These are phyloP conservation scores for Chitala chitala DNA, from an alignment of 2,113 vertebrate genomes.

Conservation along the genomic window DNA sequence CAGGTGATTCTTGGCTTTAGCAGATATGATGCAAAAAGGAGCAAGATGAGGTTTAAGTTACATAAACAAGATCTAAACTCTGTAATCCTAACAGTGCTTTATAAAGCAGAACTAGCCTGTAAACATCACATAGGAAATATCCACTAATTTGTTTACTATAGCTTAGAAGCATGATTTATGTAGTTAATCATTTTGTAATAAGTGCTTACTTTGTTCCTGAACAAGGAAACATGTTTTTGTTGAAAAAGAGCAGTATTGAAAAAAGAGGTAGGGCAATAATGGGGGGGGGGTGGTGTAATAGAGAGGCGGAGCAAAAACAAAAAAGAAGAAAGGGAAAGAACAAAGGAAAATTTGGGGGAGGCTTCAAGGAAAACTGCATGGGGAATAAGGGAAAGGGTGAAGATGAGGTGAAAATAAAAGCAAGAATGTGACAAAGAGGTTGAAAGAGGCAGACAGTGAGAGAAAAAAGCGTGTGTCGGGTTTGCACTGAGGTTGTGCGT, in stretches of 20 bases:
- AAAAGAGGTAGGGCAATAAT: neutral
- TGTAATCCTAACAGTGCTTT: neutral
- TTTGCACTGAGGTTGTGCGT: too few species aligned
- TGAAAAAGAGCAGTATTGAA: neutral
- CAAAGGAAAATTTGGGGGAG: conserved; percentile 21
- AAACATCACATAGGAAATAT: neutral
- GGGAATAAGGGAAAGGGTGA: neutral
- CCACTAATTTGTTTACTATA: neutral
- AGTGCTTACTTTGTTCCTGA: neutral
- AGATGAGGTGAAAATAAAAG: neutral
- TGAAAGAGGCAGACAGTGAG: too few species aligned
- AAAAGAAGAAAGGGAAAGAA: neutral
- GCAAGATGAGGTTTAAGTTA: too few species aligned
- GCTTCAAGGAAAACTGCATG: conserved; percentile 12
- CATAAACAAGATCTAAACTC: too few species aligned
- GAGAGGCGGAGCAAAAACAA: neutral
- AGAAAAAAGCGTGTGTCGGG: too few species aligned
- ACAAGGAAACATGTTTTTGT: conserved; percentile 1
- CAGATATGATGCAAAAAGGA: too few species aligned
- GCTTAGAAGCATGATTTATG: neutral
- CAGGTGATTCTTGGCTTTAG: too few species aligned
- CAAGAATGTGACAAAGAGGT: neutral
- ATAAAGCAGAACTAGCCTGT: neutral
- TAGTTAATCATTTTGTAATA: neutral
- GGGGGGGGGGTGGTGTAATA: neutral